Conservation (phyloP, 2,113 vertebrate species). For the Tetraodon nigroviridis region DNA sequence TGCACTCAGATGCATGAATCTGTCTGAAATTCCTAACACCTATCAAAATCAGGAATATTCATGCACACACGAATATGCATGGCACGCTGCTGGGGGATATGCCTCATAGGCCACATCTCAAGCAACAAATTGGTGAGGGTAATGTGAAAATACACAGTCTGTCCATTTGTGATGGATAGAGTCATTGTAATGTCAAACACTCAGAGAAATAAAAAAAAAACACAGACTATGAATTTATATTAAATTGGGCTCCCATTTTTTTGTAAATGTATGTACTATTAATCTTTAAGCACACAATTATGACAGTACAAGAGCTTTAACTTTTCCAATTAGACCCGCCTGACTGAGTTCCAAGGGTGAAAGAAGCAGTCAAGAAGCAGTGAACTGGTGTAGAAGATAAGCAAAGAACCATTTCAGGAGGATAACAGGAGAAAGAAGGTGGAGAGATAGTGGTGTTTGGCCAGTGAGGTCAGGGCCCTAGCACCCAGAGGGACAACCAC, state of each 20-base stretch:
- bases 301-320: no score
- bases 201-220: no score
- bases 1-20: constrained; percentile 54
- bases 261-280: no score
- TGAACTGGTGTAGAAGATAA: constrained; percentile 5
- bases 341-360: no score
- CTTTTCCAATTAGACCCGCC: no score
- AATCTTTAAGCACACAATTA: no score
- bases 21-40: constrained; percentile 54
- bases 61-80: constrained; percentile 2
- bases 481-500: constrained; percentile 59
- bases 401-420: constrained; percentile 20
- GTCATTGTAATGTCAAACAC: no score
- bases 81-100: background rate
- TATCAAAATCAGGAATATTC: constrained; percentile 32
- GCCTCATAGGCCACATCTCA: background rate
- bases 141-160: background rate
- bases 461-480: constrained; percentile 37
- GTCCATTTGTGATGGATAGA: no score
- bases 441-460: constrained; percentile 27
- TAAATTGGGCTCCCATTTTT: no score
- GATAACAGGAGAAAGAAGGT: constrained; percentile 15
- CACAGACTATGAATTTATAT: no score
- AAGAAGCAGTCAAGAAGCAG: background rate
- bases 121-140: background rate